A percentile compares a stretch with the other conserved stretches of the same genome.
Evolutionary conservation across 1,140 invertebrate genomes (phyloP).

Genomic region (Asbolus verrucosus): DNA sequence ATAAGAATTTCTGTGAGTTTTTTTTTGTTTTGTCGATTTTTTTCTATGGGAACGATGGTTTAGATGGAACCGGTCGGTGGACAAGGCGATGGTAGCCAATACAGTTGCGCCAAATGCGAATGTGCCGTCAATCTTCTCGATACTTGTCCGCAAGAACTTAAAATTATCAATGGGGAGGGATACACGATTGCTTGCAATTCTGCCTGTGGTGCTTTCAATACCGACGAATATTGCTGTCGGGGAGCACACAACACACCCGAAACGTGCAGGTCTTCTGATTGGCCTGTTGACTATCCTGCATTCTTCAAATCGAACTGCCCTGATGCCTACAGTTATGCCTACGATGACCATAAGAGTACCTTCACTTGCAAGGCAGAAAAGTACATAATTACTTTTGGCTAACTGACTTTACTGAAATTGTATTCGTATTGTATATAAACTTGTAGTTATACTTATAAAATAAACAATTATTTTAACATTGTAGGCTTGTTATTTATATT

Average conservation of each 20-base stretch:
- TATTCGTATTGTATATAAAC: too few relatives aligned
- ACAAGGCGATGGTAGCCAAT: constrained; percentile 52
- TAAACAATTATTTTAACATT: too few relatives aligned
- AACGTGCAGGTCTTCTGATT: constrained; percentile 62
- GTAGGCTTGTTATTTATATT: too few relatives aligned
- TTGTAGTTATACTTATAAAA: too few relatives aligned
- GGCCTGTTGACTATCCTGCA: constrained; percentile 61
- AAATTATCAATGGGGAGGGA: constrained; percentile 55
- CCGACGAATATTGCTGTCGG: constrained; percentile 64
- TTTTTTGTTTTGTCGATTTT: not conserved
- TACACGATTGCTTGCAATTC: constrained; percentile 65
- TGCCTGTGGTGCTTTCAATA: constrained; percentile 64
- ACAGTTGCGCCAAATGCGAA: constrained; percentile 60
- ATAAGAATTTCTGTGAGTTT: constrained; percentile 48
- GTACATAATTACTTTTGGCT: constrained; percentile 52
- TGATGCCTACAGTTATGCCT: constrained; percentile 64
- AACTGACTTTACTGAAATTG: too few relatives aligned
- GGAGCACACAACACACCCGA: constrained; percentile 57
- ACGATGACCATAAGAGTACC: constrained; percentile 62
- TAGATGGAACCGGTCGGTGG: constrained; percentile 51
- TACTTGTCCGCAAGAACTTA: constrained; percentile 60
- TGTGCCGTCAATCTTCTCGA: constrained; percentile 62
- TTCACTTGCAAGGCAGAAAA: constrained; percentile 60
- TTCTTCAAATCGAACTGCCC: constrained; percentile 65
- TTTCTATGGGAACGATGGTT: not conserved